phyloP scores from a whole-genome alignment of 2,888 invertebrate genomes.

The Drosophila affinis region DNA sequence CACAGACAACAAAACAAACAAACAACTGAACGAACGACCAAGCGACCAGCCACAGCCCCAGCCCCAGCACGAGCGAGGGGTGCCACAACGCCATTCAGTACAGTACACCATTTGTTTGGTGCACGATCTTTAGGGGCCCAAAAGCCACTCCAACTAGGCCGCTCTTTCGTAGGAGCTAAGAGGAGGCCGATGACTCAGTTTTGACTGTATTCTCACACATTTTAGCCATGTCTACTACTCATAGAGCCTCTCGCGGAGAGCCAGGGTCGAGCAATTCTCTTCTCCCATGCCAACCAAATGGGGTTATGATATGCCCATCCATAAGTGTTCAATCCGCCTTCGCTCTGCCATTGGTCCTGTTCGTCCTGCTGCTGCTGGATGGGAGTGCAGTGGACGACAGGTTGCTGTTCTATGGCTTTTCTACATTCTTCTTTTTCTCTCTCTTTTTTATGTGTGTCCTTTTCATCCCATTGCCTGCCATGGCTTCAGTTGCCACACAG shows the following conservation, averaged over 20 bases:
- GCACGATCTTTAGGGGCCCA: too few species aligned
- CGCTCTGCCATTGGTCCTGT: constrained; percentile 5
- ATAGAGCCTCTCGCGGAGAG: too few species aligned
- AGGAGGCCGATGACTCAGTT: too few species aligned
- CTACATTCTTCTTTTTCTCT: constrained; percentile 1
- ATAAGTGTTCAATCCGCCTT: neutral
- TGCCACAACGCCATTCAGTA: neutral
- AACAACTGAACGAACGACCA: constrained; percentile 5
- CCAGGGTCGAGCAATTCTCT: too few species aligned
- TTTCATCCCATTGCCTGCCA: neutral
- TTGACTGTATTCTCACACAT: too few species aligned
- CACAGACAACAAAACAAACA: constrained; percentile 52
- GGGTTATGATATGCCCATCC: neutral
- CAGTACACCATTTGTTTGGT: too few species aligned
- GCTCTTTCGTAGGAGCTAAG: too few species aligned
- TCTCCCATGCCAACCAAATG: neutral
- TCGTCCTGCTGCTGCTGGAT: neutral
- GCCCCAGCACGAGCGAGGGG: constrained; percentile 3
- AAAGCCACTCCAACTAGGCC: too few species aligned
- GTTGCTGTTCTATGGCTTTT: constrained; percentile 66
- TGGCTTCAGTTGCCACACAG: neutral
- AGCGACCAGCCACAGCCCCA: neutral
- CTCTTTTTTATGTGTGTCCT: constrained; percentile 7
- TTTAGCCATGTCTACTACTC: too few species aligned
- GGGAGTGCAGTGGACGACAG: constrained; percentile 50